phyloP scores from a whole-genome alignment of 2,113 vertebrate genomes.

The Vulpes ferrilata region DNA sequence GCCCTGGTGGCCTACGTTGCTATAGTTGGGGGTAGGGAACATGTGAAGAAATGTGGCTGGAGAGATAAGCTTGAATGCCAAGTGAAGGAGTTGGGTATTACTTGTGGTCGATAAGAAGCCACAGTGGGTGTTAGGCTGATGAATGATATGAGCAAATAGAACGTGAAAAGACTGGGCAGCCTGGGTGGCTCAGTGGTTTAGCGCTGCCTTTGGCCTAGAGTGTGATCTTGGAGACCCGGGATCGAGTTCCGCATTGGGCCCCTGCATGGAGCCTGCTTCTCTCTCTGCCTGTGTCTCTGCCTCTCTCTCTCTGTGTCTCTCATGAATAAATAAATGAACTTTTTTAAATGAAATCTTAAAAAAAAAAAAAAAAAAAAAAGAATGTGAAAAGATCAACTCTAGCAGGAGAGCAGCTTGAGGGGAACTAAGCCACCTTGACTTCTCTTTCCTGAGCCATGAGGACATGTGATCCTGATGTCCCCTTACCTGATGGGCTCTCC shows the following conservation, averaged over 20 bases:
- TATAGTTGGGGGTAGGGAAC: accelerated
- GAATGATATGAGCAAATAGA: background rate
- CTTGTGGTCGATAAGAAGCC: background rate
- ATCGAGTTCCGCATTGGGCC: too few species aligned
- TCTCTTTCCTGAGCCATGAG: background rate
- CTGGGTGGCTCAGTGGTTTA: too few species aligned
- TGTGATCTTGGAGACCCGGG: too few species aligned
- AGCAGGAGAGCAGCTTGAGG: background rate
- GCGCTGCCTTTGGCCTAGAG: too few species aligned
- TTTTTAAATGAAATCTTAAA: too few species aligned
- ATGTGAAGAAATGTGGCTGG: accelerated
- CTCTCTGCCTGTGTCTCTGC: too few species aligned
- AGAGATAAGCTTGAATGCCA: accelerated
- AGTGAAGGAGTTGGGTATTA: accelerated
- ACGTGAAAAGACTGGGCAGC: background rate
- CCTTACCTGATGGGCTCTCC: background rate
- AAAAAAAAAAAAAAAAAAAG: too few species aligned
- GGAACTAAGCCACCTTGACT: background rate
- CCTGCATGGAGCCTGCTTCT: too few species aligned
- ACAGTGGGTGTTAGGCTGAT: background rate
- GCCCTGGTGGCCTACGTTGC: accelerated
- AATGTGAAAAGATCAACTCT: background rate
- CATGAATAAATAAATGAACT: too few species aligned
- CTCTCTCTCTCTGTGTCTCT: too few species aligned
- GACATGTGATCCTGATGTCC: accelerated